These are phyloP conservation scores for Pygoscelis antarcticus DNA, from an alignment of 2,113 vertebrate genomes.

Conservation along the genomic window DNA sequence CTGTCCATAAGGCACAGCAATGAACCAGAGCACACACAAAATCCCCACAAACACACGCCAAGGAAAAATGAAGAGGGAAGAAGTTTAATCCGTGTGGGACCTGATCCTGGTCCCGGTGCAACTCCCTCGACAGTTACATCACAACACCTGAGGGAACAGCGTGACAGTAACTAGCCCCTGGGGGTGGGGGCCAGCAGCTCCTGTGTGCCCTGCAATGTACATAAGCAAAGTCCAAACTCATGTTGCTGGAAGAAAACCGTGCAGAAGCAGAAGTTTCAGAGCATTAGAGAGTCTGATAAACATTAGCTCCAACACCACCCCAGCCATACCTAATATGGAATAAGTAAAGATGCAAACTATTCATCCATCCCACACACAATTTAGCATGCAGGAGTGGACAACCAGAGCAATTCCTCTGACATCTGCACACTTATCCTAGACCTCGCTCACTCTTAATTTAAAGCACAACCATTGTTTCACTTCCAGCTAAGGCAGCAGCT, in stretches of 20 bases:
- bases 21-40: not conserved
- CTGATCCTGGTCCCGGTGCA: not conserved
- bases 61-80: not conserved
- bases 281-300: not conserved
- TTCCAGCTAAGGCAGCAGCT: not conserved
- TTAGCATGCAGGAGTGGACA: not conserved
- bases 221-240: not conserved
- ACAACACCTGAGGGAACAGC: not conserved
- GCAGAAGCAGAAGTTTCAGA: not conserved
- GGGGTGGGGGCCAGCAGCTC: not conserved
- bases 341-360: not conserved
- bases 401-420: not conserved
- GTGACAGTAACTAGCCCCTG: not conserved
- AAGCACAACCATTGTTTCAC: not conserved
- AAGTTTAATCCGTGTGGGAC: not conserved
- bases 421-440: not conserved
- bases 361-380: rapidly evolving
- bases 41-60: not conserved
- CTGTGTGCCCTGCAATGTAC: not conserved
- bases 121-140: not conserved
- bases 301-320: not conserved
- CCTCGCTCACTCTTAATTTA: not conserved
- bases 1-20: not conserved
- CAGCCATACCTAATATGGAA: not conserved
- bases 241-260: not conserved